Percentiles rank a stretch among this genome's conserved stretches.
These are phyloP conservation scores for Spinus olivaceus DNA, from an alignment of 2,797 vertebrate genomes.

Conservation along the genomic window DNA sequence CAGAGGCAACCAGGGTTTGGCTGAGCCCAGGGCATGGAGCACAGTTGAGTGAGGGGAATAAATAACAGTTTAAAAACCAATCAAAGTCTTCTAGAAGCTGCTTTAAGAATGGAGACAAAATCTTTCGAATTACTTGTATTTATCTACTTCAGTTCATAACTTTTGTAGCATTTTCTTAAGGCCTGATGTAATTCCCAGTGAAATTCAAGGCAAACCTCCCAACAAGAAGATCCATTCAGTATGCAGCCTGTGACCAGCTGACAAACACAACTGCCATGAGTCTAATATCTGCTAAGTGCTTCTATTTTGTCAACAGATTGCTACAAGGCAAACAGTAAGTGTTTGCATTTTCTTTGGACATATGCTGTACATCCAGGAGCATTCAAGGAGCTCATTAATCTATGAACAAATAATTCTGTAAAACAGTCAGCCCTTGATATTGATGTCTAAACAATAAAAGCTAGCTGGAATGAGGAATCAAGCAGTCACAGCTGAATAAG, in stretches of 20 bases:
- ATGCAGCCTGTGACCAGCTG: not conserved
- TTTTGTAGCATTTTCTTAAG: not conserved
- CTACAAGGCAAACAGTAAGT: not conserved
- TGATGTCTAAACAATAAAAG: slow-evolving; percentile 52
- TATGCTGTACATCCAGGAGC: slow-evolving; percentile 23
- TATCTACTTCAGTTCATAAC: not conserved
- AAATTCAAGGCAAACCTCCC: not conserved
- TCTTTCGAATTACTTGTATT: not conserved
- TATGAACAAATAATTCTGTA: slow-evolving; percentile 37
- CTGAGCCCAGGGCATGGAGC: not conserved
- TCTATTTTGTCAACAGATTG: slow-evolving; percentile 52
- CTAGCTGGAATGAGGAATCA: slow-evolving; percentile 25
- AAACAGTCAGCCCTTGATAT: slow-evolving; percentile 37
- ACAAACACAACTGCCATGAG: not conserved
- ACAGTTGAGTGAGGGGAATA: not conserved
- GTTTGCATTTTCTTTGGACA: slow-evolving; percentile 22
- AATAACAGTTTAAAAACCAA: not conserved
- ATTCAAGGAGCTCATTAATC: slow-evolving; percentile 50
- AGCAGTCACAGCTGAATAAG: slow-evolving; percentile 29
- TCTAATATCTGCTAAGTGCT: not conserved
- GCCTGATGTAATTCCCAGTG: not conserved
- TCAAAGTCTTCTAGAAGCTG: not conserved
- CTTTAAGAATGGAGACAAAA: not conserved
- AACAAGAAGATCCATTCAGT: not conserved
- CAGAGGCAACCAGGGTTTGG: not conserved